Percentiles rank a stretch among this genome's conserved stretches.
Conservation (phyloP, 2,113 vertebrate genomes). For the Ammodramus savannarum region DNA sequence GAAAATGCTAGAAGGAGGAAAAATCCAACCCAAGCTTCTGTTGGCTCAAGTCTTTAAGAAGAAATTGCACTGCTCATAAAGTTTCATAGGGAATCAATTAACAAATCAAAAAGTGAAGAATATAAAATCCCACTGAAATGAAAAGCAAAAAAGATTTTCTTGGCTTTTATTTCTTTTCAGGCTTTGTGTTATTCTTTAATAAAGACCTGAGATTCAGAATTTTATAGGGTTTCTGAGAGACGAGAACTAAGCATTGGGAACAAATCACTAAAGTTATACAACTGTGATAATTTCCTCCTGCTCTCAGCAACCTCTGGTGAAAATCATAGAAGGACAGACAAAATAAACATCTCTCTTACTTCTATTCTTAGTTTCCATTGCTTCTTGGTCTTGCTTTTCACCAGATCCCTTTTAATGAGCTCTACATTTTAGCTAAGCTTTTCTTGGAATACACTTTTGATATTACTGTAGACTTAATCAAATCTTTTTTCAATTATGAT, state of each 20-base stretch:
- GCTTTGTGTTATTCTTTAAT: neutral
- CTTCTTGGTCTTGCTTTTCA: neutral
- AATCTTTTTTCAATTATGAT: neutral
- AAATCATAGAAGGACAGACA: neutral
- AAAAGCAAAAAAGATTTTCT: neutral
- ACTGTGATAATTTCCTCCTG: neutral
- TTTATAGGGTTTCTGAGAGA: neutral
- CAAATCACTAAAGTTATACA: neutral
- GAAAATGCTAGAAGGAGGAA: neutral
- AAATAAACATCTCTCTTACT: neutral
- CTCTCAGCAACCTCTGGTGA: neutral
- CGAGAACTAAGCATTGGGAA: neutral
- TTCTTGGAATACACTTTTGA: neutral
- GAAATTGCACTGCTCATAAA: neutral
- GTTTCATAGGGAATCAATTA: slow-evolving; percentile 1
- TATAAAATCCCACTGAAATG: neutral
- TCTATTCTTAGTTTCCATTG: neutral
- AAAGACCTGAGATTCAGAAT: neutral
- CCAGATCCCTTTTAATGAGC: neutral
- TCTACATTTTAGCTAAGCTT: neutral
- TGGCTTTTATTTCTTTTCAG: neutral
- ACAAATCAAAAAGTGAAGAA: neutral
- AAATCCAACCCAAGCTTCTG: neutral
- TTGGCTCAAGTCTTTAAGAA: neutral
- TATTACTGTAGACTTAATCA: neutral